Evolutionary conservation across 2,888 invertebrate genomes (phyloP), one percentile per base, ranked within the genome.

Genomic region (Troides oblongomaculatus): DNA sequence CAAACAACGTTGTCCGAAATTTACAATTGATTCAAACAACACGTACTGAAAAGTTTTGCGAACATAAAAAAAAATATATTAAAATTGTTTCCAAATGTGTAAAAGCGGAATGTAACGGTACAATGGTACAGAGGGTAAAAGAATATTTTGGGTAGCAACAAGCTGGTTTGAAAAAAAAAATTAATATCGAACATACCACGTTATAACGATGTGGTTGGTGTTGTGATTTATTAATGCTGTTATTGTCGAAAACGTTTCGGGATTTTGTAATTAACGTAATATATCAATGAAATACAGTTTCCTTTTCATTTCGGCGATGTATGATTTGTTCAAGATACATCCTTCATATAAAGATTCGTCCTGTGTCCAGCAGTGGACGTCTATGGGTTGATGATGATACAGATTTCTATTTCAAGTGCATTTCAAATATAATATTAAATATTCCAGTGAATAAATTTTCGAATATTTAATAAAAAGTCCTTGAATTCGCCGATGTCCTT

Each of bases 221-320:
- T 6, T 10, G n/a, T 21, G 57, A 64, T 64, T 64, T 64, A 57
- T 64, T 56, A 39, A 39, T 8, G 56, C 21, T 23, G 56, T 36
- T 36, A 64, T 57, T 64, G 64, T 64, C 57, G n/a, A 10, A 57
- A n/a, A 57, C 10, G 64, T 18, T 61, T 21, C 21, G 56, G 56
- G 36, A 64, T 64, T 64, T 30, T 39, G 21, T 64, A 64, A 64
- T 64, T 39, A 64, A 57, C 39, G 39, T 56, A 57, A 64, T 64
- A 57, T 39, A 64, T 64, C 57, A 64, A 57, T 7, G 57, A 18
- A 39, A 39, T 57, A 30, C n/a, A 25, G 18, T 36, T 21, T 58
- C 18, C 36, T 39, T 64, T 64, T 64, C 57, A 64, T 64, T 64
- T 57, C 17, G 56, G n/a, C 21, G 10, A 64, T 64, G 12, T 36